Percentiles rank a stretch among this genome's conserved stretches.
phyloP scores from a whole-genome alignment of 2,113 vertebrate species.

The Leiothrix lutea region DNA sequence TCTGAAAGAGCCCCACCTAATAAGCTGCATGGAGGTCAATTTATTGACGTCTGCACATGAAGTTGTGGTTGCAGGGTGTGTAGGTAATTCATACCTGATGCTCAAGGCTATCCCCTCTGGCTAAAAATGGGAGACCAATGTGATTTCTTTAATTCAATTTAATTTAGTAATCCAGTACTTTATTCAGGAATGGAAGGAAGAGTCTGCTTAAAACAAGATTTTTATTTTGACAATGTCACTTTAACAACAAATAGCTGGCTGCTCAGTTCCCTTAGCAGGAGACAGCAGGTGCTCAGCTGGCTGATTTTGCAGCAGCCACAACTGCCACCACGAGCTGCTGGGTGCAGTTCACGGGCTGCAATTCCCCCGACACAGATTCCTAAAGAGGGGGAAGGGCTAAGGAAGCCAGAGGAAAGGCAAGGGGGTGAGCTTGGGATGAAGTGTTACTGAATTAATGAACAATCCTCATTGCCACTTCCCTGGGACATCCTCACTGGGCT shows the following conservation, averaged over 20 bases:
- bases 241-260: constrained; percentile 38
- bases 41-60: constrained; percentile 5
- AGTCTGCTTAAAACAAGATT: background rate
- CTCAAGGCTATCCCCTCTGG: background rate
- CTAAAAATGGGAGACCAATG: constrained; percentile 8
- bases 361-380: constrained; percentile 2
- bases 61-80: background rate
- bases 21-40: constrained; percentile 58
- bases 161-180: background rate
- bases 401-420: background rate
- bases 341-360: constrained; percentile 55
- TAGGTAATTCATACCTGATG: constrained; percentile 42
- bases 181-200: background rate
- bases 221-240: constrained; percentile 18
- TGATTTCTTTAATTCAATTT: background rate
- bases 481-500: background rate
- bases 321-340: constrained; percentile 44
- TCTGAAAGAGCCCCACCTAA: constrained; percentile 41
- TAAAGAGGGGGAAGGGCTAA: constrained; percentile 48
- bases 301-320: constrained; percentile 40
- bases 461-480: background rate
- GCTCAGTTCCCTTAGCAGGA: constrained; percentile 12
- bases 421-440: constrained; percentile 21
- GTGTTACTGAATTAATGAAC: background rate
- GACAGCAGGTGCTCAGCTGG: constrained; percentile 65